phyloP scores from a whole-genome alignment of 2,797 vertebrate genomes.

The Ctenochaetus hawaiiensis region DNA sequence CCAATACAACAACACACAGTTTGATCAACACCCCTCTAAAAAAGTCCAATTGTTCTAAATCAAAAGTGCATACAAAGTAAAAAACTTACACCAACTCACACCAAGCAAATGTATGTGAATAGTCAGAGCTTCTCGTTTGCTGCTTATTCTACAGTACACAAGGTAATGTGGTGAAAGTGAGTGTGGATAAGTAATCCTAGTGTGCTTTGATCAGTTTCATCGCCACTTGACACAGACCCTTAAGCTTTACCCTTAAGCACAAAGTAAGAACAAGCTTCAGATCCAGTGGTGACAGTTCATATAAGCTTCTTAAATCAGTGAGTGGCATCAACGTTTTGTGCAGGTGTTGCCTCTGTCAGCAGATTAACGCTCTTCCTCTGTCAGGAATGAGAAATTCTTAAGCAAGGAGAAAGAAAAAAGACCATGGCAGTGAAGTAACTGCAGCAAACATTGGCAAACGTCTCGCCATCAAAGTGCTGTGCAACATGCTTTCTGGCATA shows the following conservation, averaged over 20 bases:
- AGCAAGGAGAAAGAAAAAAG: neutral
- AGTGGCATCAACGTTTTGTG: neutral
- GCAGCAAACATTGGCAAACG: too few relatives aligned
- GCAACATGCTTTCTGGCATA: too few relatives aligned
- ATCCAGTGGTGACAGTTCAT: slow-evolving; percentile 25
- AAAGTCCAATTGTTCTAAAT: neutral
- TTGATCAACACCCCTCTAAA: neutral
- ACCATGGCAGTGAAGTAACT: too few relatives aligned
- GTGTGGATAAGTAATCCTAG: neutral
- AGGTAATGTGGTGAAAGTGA: neutral
- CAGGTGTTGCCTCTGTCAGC: slow-evolving; percentile 22
- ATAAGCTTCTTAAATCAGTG: slow-evolving; percentile 6
- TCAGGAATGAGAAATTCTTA: neutral
- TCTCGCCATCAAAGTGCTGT: too few relatives aligned
- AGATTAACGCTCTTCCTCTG: neutral
- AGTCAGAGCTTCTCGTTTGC: neutral
- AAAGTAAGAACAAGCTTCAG: neutral
- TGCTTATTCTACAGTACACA: neutral
- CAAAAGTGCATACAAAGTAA: neutral
- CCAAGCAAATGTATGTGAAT: neutral
- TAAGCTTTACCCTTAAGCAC: slow-evolving; percentile 11
- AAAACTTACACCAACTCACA: neutral
- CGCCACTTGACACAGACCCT: slow-evolving; percentile 12
- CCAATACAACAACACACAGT: too few relatives aligned
- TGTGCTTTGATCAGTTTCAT: slow-evolving; percentile 16